phyloP scores from a whole-genome alignment of 1,140 invertebrate genomes.

The Sipha flava region DNA sequence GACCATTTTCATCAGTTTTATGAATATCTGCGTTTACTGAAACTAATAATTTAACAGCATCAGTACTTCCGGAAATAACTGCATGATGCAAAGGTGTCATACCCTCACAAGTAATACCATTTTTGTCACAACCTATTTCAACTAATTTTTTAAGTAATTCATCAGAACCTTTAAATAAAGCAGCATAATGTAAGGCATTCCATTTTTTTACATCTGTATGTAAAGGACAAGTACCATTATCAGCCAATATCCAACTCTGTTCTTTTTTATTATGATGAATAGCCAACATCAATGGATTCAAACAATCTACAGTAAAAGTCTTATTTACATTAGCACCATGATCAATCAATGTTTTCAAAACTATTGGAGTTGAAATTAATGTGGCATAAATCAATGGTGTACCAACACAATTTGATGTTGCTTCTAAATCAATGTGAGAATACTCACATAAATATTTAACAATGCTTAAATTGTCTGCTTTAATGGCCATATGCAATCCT shows the following conservation, averaged over 20 bases:
- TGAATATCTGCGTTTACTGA: not conserved
- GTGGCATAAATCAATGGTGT: constrained; percentile 18
- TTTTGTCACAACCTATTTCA: constrained; percentile 6
- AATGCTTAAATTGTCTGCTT: not conserved
- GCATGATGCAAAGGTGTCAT: constrained; percentile 25
- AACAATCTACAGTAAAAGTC: constrained; percentile 17
- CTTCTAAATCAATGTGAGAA: constrained; percentile 17
- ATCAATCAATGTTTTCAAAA: constrained; percentile 21
- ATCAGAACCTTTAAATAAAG: not conserved
- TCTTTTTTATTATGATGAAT: constrained; percentile 1
- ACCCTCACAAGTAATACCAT: constrained; percentile 7
- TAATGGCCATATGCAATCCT: constrained; percentile 15
- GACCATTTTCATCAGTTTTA: constrained; percentile 22
- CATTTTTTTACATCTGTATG: constrained; percentile 28
- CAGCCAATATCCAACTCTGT: constrained; percentile 17
- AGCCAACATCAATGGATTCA: constrained; percentile 8
- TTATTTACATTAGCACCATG: constrained; percentile 17
- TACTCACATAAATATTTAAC: constrained; percentile 18
- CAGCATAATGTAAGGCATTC: constrained; percentile 24
- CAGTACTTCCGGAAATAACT: constrained; percentile 18
- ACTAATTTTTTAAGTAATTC: not conserved
- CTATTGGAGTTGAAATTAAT: not conserved
- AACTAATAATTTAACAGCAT: constrained; percentile 15
- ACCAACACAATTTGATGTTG: not conserved
- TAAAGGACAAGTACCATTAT: constrained; percentile 18